Conservation (phyloP, 2,797 vertebrate genomes). For the Chrysocyon brachyurus region DNA sequence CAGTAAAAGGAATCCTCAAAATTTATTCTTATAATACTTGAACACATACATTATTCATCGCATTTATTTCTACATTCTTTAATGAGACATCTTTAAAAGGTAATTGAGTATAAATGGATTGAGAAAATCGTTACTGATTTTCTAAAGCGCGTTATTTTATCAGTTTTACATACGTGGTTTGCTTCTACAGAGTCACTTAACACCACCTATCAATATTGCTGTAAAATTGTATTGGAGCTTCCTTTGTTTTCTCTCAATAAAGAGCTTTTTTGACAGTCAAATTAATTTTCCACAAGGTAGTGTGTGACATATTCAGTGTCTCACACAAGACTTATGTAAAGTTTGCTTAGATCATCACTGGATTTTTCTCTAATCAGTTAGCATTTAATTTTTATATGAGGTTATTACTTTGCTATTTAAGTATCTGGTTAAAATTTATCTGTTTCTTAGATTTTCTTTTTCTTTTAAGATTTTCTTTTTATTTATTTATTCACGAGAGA, state of each 20-base stretch:
- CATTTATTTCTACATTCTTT: slow-evolving; percentile 19
- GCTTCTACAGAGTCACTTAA: slow-evolving; percentile 20
- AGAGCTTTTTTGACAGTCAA: slow-evolving; percentile 29
- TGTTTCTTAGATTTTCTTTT: slow-evolving; percentile 46
- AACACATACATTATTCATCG: not conserved
- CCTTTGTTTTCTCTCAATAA: not conserved
- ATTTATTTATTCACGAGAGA: no score
- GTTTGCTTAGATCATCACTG: not conserved
- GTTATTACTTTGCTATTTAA: slow-evolving; percentile 15
- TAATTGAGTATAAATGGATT: not conserved
- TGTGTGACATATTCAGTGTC: slow-evolving; percentile 48
- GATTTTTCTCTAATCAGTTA: not conserved
- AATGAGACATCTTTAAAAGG: slow-evolving; percentile 31
- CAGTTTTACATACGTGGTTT: not conserved
- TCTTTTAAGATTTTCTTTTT: no score
- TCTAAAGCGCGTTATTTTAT: not conserved
- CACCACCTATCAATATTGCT: not conserved
- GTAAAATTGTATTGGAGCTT: not conserved
- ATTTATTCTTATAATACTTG: slow-evolving; percentile 33
- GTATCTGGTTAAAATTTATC: slow-evolving; percentile 36
- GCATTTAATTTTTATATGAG: slow-evolving; percentile 9
- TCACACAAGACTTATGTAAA: not conserved
- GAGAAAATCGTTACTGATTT: not conserved
- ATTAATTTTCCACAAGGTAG: slow-evolving; percentile 59
- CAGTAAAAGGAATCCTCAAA: not conserved